A percentile compares a stretch with the other conserved stretches of the same genome.
Evolutionary conservation across 2,888 invertebrate species (phyloP).

Genomic region (Heliconius ismenius): DNA sequence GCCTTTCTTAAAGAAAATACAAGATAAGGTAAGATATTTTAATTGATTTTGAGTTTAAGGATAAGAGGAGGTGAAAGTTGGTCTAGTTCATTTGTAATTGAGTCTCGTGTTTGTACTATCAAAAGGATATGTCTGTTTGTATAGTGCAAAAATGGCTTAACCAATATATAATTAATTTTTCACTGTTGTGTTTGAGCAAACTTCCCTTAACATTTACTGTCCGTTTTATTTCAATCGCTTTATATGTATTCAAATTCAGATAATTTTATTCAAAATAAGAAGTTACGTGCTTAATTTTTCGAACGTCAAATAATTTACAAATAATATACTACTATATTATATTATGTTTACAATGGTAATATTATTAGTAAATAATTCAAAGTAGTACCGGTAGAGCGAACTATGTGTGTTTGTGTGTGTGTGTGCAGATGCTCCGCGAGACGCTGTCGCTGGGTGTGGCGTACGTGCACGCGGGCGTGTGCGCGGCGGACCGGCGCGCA

Average conservation of each 20-base stretch:
- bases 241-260: too few relatives aligned
- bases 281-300: too few relatives aligned
- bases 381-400: too few relatives aligned
- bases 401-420: not conserved
- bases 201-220: not conserved
- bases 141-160: not conserved
- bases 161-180: not conserved
- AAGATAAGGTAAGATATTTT: slow-evolving; percentile 88
- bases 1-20: slow-evolving; percentile 92
- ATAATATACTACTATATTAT: too few relatives aligned
- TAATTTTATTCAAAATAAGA: too few relatives aligned
- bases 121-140: not conserved
- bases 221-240: not conserved
- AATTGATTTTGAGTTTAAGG: not conserved
- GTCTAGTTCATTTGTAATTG: not conserved
- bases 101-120: not conserved
- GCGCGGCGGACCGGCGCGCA: slow-evolving; percentile 91
- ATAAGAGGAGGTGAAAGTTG: not conserved
- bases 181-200: not conserved
- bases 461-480: slow-evolving; percentile 96
- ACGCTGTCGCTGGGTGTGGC: slow-evolving; percentile 97
- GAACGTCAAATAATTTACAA: too few relatives aligned
- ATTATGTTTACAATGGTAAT: too few relatives aligned
- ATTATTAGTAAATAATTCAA: too few relatives aligned
- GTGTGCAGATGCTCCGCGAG: slow-evolving; percentile 89